Evolutionary conservation across 2,797 vertebrate species (phyloP), one percentile per base, ranked within the genome.

Genomic region (Austrolebias charrua): DNA sequence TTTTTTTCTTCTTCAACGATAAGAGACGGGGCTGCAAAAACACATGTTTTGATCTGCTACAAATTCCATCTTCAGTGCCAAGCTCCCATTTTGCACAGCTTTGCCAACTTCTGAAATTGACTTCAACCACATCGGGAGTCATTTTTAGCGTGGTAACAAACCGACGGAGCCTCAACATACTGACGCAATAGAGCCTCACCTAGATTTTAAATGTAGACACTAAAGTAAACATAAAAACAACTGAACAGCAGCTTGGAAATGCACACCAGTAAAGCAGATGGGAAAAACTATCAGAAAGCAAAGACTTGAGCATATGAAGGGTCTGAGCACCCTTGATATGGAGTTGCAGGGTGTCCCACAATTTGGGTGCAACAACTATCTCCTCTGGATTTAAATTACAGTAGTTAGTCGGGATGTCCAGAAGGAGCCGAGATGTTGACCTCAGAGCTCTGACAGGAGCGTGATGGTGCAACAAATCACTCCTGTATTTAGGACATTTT

Each of bases 1-100:
- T n/a, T 53, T 43, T 38, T 42, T 16, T 4, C 15, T 13, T 60
- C 15, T 11, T 60, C 9, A 68, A 8, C 16, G 63, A 9, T 52
- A 24, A 15, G 56, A 11, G 61, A 35, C 18, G 10, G 16, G 5
- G n/a, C 19, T 61, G 42, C 29, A 71, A 68, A 66, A 19, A 55
- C 11, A 18, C 24, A 7, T 28, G 31, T 70, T 55, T 55, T 61
- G 19, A 62, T 50, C 52, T 7, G 24, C 19, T 35, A 0, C 59
- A 55, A 46, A 18, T 62, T 45, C 14, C 6, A 13, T 14, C 16
- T 24, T 66, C 40, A 42, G 20, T 53, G 54, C 48, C 19, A 66
- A 29, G 4, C 4, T 18, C 8, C 45, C 4, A 46, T 40, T 38
- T 66, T 44, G 38, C 31, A 18, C 4, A 19, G 18, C 15, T 33